A percentile compares a stretch with the other conserved stretches of the same genome.
phyloP scores from a whole-genome alignment of 1,140 invertebrate genomes.

The Drosophila watanabei region DNA sequence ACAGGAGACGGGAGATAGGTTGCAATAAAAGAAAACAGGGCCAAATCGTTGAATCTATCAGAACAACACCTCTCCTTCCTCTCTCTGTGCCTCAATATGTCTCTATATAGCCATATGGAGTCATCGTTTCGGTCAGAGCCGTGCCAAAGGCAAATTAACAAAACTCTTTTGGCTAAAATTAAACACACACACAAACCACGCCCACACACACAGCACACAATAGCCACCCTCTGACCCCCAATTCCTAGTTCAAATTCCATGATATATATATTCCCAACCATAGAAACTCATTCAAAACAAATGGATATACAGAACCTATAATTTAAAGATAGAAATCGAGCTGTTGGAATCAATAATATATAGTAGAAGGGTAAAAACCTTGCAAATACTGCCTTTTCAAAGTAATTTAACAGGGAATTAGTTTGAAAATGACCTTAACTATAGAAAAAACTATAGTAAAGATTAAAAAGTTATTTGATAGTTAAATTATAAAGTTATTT shows the following conservation, averaged over 20 bases:
- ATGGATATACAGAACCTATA: background rate
- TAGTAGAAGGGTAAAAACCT: background rate
- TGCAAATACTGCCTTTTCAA: background rate
- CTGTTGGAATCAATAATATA: background rate
- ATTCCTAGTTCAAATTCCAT: background rate
- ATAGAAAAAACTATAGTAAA: too few relatives aligned
- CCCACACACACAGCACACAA: background rate
- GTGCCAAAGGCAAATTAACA: constrained; percentile 40
- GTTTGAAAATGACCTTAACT: background rate
- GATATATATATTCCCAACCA: background rate
- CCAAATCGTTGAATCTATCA: constrained; percentile 13
- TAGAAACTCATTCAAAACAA: constrained; percentile 4
- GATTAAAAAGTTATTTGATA: too few relatives aligned
- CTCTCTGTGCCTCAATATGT: background rate
- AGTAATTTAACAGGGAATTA: background rate
- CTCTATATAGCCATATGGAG: constrained; percentile 7
- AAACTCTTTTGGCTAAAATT: constrained; percentile 37
- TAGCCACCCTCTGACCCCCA: background rate
- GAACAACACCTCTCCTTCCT: background rate
- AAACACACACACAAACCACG: constrained; percentile 15
- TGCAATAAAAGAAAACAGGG: constrained; percentile 22
- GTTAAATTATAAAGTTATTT: too few relatives aligned
- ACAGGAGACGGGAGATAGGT: constrained; percentile 4
- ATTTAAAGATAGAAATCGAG: background rate
- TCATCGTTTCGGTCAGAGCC: constrained; percentile 18